Conservation (phyloP, 2,113 vertebrate species). For the Melanocharis versteri region DNA sequence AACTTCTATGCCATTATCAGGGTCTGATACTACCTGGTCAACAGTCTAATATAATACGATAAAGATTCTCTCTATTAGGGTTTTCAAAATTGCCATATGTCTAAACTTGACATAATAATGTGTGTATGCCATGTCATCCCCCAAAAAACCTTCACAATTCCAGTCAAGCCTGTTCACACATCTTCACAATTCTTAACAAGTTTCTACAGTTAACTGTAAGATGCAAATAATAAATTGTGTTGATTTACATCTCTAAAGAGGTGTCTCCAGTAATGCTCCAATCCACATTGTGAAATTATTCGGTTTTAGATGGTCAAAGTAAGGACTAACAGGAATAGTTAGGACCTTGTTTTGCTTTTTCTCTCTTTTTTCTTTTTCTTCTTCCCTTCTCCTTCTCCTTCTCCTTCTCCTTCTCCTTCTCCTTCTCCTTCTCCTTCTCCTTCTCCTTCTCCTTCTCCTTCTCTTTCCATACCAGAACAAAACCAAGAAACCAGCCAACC, state of each 20-base stretch:
- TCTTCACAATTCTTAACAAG: background rate
- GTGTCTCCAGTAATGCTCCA: background rate
- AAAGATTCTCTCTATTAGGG: background rate
- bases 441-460: background rate
- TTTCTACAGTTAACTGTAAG: background rate
- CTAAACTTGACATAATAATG: background rate
- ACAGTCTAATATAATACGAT: background rate
- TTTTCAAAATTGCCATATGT: background rate
- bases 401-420: background rate
- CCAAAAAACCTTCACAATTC: background rate
- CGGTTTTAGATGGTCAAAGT: background rate
- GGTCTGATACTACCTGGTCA: background rate
- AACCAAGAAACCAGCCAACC: background rate
- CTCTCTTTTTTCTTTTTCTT: background rate
- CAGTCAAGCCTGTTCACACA: background rate
- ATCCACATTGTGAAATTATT: background rate
- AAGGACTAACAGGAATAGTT: background rate
- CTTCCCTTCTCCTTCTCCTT: fast-evolving
- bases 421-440: background rate
- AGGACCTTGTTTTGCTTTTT: background rate
- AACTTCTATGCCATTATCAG: background rate
- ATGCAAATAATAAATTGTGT: background rate
- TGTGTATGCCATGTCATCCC: background rate
- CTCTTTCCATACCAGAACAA: background rate
- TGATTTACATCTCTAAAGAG: background rate